phyloP scores from a whole-genome alignment of 2,888 invertebrate genomes.

The Podotricha telesiphe region DNA sequence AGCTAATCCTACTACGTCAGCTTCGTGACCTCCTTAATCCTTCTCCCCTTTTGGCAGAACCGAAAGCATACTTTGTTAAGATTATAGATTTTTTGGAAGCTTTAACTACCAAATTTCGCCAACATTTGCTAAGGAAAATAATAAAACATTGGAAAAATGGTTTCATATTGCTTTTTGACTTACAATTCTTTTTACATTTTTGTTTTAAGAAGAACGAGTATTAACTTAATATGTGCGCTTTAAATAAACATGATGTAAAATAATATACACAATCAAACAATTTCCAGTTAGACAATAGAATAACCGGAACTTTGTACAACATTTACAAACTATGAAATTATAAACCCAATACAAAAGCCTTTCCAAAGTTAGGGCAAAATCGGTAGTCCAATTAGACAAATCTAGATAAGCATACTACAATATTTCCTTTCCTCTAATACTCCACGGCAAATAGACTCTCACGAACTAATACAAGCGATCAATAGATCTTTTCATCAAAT shows the following conservation, averaged over 20 bases:
- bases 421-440: constrained; percentile 41
- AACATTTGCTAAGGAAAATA: background rate
- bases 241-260: background rate
- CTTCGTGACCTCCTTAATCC: constrained; percentile 77
- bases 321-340: constrained; percentile 9
- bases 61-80: constrained; percentile 64
- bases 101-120: constrained; percentile 43
- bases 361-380: constrained; percentile 29
- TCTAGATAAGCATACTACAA: constrained; percentile 34
- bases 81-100: constrained; percentile 58
- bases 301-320: background rate
- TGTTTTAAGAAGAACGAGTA: background rate
- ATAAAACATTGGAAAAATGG: background rate
- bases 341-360: constrained; percentile 20
- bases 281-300: background rate
- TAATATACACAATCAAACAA: background rate
- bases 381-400: constrained; percentile 33
- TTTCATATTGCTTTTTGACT: background rate
- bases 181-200: background rate
- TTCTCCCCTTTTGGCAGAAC: constrained; percentile 68
- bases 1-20: constrained; percentile 77
- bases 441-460: constrained; percentile 38
- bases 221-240: background rate
- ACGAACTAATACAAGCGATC: constrained; percentile 53
- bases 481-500: constrained; percentile 66